A percentile compares a stretch with the other conserved stretches of the same genome.
These are phyloP conservation scores for Lepidochitona cinerea DNA, from an alignment of 2,888 invertebrate species.

Conservation along the genomic window DNA sequence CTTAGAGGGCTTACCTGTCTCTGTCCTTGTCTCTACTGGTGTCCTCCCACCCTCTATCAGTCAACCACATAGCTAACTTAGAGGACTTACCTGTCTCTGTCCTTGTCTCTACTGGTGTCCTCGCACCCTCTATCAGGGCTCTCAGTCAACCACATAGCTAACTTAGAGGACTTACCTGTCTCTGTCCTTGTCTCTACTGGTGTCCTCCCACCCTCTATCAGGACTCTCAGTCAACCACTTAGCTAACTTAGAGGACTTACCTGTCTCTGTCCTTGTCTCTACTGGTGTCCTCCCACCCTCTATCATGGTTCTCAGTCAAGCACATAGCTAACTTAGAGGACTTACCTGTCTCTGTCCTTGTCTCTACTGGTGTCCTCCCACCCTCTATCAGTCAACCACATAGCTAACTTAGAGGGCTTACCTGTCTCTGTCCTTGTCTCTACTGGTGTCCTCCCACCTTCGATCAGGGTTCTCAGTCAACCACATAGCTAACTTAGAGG, in stretches of 20 bases:
- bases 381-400: no score
- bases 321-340: neutral
- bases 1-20: neutral
- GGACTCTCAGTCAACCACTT: no score
- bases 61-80: no score
- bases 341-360: neutral
- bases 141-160: no score
- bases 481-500: no score
- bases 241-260: neutral
- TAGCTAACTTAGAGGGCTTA: neutral
- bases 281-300: neutral
- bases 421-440: neutral
- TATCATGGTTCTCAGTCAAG: no score
- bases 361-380: neutral
- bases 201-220: neutral
- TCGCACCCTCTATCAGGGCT: neutral
- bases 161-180: neutral
- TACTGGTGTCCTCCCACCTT: neutral
- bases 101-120: neutral
- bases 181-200: neutral
- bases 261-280: neutral
- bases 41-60: neutral
- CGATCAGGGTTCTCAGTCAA: no score
- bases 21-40: neutral
- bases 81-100: neutral